Percentiles rank a stretch among this genome's conserved stretches.
Evolutionary conservation across 64 coral and sea anemone genomes (phyloP).

Genomic region (Pachyseris speciosa): DNA sequence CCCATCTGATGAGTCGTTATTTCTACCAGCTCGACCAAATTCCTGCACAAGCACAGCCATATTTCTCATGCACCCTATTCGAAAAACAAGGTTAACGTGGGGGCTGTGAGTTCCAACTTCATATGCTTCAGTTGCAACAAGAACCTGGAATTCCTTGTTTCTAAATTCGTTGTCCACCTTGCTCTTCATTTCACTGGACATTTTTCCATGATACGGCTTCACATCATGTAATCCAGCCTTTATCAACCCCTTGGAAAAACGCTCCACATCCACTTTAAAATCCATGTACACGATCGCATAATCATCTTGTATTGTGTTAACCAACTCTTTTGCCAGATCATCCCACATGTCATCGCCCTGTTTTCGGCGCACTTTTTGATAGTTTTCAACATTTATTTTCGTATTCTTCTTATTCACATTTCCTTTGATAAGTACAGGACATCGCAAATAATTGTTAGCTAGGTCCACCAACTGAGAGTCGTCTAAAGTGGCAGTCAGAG

Average conservation of each 20-base stretch:
- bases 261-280: constrained; percentile 66
- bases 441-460: background rate
- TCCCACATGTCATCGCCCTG: constrained; percentile 21
- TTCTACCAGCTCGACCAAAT: constrained; percentile 52
- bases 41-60: constrained; percentile 34
- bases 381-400: constrained; percentile 32
- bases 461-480: background rate
- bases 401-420: constrained; percentile 17
- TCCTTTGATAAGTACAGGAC: background rate
- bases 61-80: constrained; percentile 43
- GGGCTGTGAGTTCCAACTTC: constrained; percentile 58
- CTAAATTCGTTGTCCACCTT: constrained; percentile 30
- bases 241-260: constrained; percentile 1
- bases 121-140: constrained; percentile 65
- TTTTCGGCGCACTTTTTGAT: background rate
- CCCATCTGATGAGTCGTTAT: background rate
- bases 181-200: constrained; percentile 17
- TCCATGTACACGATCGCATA: constrained; percentile 81
- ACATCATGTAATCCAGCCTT: constrained; percentile 6
- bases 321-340: background rate
- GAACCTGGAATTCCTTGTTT: constrained; percentile 55
- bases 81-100: constrained; percentile 52
- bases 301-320: constrained; percentile 1
- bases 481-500: constrained; percentile 38
- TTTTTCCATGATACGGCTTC: background rate